Evolutionary conservation across 2,888 invertebrate species (phyloP), one percentile per base, ranked within the genome.

Genomic region (Drosophila pullipes): DNA sequence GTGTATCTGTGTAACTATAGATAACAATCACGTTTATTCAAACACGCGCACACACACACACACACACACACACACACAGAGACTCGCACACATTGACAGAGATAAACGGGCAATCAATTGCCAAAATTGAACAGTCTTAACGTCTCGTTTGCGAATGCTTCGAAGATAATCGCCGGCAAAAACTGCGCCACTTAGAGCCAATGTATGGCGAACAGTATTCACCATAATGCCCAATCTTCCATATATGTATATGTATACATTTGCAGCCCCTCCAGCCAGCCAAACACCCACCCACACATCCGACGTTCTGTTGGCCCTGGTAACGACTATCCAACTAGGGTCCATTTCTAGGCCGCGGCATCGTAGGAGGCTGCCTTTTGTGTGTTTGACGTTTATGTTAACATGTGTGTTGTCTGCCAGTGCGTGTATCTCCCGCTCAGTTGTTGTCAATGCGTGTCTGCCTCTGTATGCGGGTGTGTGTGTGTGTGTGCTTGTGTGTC

Each of bases 341-440:
- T 76, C 77, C 71, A 55, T 81, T 55, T 28, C 78, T 80, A 70
- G 81, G 67, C 67, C 77, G 76, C 66, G 59, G 37, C 63, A 50
- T 64, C 80, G 67, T 58, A 67, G 63, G 53, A 60, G 63, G 74
- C 77, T 81, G 69, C 89, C 85, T 85, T 80, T 90, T 85, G 85
- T 90, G 85, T 89, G 85, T 86, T 89, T 87, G 90, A 87, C 87
- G 89, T 89, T 87, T 89, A 90, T 87, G 89, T 90, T 89, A 89
- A 87, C 87, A 87, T 87, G 87, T 91, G 82, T 89, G 87, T 84
- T 88, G 81, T 85, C 78, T 80, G 85, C 58, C 76, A 73, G 77
- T 75, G 86, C 81, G 86, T 88, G 89, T 76, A 74, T 76, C 77
- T 74, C 69, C 64, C 68, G 37, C 55, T 70, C 47, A 30, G 50